Conservation (phyloP, 2,888 invertebrate species). For the Linnaemya tessellans region DNA sequence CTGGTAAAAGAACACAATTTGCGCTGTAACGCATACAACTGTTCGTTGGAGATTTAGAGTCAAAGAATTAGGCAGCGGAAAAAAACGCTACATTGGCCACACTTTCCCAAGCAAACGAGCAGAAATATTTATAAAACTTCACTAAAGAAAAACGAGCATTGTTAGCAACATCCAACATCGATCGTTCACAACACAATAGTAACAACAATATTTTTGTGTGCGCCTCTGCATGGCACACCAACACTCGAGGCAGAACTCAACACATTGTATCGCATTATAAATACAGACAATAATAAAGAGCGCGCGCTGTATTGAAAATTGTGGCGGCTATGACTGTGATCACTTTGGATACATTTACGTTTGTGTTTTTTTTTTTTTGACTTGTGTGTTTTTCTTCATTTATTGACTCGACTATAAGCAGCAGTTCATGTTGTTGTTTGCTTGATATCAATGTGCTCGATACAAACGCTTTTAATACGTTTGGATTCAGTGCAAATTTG, state of each 20-base stretch:
- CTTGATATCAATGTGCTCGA: constrained; percentile 65
- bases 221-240: constrained; percentile 62
- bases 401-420: constrained; percentile 34
- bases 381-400: background rate
- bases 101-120: background rate
- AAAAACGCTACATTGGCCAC: constrained; percentile 26
- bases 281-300: constrained; percentile 44
- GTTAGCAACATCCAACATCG: constrained; percentile 45
- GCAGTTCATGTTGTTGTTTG: constrained; percentile 39
- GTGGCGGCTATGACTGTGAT: constrained; percentile 51
- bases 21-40: too few species aligned
- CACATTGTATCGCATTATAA: constrained; percentile 23
- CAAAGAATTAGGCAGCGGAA: background rate
- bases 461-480: constrained; percentile 64
- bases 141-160: constrained; percentile 20
- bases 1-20: too few species aligned
- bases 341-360: constrained; percentile 57
- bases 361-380: background rate
- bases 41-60: too few species aligned
- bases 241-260: constrained; percentile 31
- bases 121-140: background rate
- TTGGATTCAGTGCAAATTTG: constrained; percentile 78
- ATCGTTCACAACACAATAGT: constrained; percentile 34
- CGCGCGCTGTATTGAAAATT: constrained; percentile 52
- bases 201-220: constrained; percentile 52